phyloP scores from a whole-genome alignment of 2,797 vertebrate species.

The Oreortyx pictus region DNA sequence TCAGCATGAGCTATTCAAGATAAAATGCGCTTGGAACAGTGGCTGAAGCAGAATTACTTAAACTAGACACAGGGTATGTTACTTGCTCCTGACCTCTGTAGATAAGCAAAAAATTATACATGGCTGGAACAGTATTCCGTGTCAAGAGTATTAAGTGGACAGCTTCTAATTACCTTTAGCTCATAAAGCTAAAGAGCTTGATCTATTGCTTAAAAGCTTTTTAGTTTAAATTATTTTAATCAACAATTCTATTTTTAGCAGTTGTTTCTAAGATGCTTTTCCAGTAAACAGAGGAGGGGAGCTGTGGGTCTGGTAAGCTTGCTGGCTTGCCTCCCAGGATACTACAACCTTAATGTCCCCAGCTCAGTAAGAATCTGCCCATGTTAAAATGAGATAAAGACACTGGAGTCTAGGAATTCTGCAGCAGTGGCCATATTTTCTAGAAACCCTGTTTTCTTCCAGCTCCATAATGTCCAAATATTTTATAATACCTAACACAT shows the following conservation, averaged over 20 bases:
- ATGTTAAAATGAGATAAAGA: background rate
- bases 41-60: conserved; percentile 55
- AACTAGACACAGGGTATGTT: conserved; percentile 45
- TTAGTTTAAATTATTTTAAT: conserved; percentile 65
- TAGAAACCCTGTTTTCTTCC: background rate
- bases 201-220: conserved; percentile 60
- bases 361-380: background rate
- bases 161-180: conserved; percentile 66
- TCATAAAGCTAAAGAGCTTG: conserved; percentile 60
- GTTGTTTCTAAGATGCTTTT: conserved; percentile 38
- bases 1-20: conserved; percentile 62
- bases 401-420: background rate
- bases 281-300: conserved; percentile 16
- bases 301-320: background rate
- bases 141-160: conserved; percentile 58
- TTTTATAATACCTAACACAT: background rate
- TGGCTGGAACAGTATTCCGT: conserved; percentile 30
- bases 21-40: conserved; percentile 56
- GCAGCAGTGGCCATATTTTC: background rate
- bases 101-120: conserved; percentile 68
- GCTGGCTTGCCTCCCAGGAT: conserved; percentile 28
- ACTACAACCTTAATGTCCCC: background rate
- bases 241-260: conserved; percentile 66
- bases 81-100: conserved; percentile 60
- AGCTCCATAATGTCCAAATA: background rate